Percentiles rank a stretch among this genome's conserved stretches.
Conservation (phyloP, 2,888 invertebrate species). For the Lycia hirtaria region DNA sequence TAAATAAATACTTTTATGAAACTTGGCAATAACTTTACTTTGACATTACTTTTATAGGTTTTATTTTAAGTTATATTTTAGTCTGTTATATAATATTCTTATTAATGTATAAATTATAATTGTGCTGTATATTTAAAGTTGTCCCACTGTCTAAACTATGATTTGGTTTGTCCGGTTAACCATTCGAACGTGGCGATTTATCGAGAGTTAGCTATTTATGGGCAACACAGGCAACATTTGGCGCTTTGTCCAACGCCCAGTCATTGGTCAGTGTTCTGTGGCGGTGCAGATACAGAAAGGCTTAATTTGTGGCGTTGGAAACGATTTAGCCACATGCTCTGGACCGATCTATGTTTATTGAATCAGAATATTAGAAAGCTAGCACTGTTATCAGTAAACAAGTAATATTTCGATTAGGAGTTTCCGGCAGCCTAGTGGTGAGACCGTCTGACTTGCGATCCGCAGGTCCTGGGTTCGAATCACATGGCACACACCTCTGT, state of each 20-base stretch:
- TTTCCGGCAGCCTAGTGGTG: no score
- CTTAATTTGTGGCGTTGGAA: conserved; percentile 25
- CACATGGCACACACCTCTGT: no score
- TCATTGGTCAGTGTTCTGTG: conserved; percentile 28
- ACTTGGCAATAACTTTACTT: no score
- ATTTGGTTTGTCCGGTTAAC: conserved; percentile 18
- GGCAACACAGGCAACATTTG: conserved; percentile 19
- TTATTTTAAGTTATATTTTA: no score
- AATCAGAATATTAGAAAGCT: not conserved
- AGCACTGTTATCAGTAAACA: not conserved
- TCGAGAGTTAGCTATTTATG: conserved; percentile 30
- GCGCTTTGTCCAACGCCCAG: conserved; percentile 16
- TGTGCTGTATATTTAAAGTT: no score
- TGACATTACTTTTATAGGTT: no score
- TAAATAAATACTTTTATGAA: no score
- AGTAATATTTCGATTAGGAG: no score
- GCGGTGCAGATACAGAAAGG: conserved; percentile 25
- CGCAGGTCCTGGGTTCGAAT: no score
- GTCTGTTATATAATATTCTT: no score
- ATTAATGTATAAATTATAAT: no score
- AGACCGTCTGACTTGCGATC: no score
- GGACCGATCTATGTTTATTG: not conserved
- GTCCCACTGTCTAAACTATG: conserved; percentile 1
- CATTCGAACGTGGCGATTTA: conserved; percentile 30
- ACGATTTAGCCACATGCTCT: conserved; percentile 10